Base-by-base conservation (phyloP, 2,888 invertebrate genomes). In the Drosophila melanosoma region DNA sequence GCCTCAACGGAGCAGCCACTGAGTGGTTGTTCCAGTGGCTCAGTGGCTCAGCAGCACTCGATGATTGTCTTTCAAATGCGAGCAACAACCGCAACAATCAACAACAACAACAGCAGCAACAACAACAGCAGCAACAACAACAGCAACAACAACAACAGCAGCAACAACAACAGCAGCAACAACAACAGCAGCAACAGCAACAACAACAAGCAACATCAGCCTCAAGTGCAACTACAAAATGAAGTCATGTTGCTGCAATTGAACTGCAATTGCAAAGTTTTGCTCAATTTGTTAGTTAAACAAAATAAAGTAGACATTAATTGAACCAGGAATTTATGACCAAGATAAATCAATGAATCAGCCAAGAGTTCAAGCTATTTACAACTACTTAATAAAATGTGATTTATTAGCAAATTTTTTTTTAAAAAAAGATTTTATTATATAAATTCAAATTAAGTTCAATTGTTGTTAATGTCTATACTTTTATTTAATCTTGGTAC, bases 61-160 rank as follows among this genome's bases (percentile, higher is more conserved):
- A 61, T 89, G 89, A 89, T 87, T 85, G 88, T 84, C 85, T 88
- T 88, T 88, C 86, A 73, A 81, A 79, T 79, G 79, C 79, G 79
- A 79, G 81, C 81, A 79, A 74, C 81, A 70, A 58, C 67, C 66
- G 51, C 74, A 75, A 63, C 62, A 74, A 73, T 66, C 65, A 74
- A 53, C 68, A 69, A 65, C 62, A 59, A 38, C 63, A 62, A 12
- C 61, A 64, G 52, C 54, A 57, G 38, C 49, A 54, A 36, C 63
- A 73, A 49, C 67, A 70, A 59, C 53, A 58, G 60, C 71, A 69
- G 7, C 36, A 61, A 33, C 63, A 73, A 52, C 59, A 77, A 71
- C 49, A 79, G 78, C 81, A 79, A 74, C 81, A 70, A 58, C 65
- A 74, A 53, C 57, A 59, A 53, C 56, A 59, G 40, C 48, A 61